These are phyloP conservation scores for Hypanus sabinus DNA, from an alignment of 2,113 vertebrate genomes.

Conservation along the genomic window DNA sequence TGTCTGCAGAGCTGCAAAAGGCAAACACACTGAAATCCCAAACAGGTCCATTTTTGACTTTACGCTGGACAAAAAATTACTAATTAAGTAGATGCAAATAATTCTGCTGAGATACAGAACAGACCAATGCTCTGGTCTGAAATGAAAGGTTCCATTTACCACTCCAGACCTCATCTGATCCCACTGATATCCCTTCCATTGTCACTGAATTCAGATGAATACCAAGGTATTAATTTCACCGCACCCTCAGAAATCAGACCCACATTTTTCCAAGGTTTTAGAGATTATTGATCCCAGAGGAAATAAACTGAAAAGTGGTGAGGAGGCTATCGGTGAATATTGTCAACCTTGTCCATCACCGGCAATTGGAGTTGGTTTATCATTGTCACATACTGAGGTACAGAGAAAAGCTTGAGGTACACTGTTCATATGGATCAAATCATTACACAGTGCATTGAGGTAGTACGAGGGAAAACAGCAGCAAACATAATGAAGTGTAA, in stretches of 20 bases:
- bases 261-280: background rate
- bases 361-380: too few species aligned
- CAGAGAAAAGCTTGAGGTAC: too few species aligned
- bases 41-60: too few species aligned
- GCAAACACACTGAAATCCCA: too few species aligned
- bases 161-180: background rate
- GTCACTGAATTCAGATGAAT: background rate
- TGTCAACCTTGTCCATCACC: background rate
- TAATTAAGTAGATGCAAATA: background rate
- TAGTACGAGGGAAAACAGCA: too few species aligned
- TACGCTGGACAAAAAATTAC: background rate
- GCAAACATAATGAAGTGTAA: too few species aligned
- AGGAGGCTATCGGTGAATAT: background rate
- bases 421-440: too few species aligned
- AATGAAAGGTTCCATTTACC: background rate
- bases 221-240: too few species aligned
- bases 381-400: too few species aligned
- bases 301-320: background rate
- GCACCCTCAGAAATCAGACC: background rate
- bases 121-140: background rate
- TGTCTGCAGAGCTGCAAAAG: too few species aligned
- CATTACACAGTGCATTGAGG: too few species aligned
- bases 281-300: background rate
- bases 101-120: background rate
- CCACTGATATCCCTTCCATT: background rate